A percentile compares a stretch with the other conserved stretches of the same genome.
Conservation (phyloP, 1,140 invertebrate species). For the Temnothorax curvispinosus region DNA sequence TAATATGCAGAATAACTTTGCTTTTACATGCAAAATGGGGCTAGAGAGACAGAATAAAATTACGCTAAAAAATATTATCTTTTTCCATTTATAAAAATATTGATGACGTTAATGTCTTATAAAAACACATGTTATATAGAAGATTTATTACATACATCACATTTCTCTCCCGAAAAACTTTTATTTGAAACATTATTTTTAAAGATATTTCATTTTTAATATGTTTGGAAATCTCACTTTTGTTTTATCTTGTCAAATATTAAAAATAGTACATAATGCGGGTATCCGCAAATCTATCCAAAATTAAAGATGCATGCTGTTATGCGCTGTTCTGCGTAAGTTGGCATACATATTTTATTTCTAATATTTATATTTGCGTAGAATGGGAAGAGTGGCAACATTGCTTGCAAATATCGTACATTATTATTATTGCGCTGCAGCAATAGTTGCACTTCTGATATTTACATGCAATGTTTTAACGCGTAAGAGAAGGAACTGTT, state of each 20-base stretch:
- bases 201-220: not conserved
- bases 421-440: not conserved
- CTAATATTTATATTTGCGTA: not conserved
- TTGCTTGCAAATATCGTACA: not conserved
- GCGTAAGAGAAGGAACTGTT: not conserved
- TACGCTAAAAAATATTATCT: not conserved
- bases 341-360: not conserved
- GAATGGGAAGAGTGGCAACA: not conserved
- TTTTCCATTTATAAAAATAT: constrained; percentile 8
- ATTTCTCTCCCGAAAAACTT: not conserved
- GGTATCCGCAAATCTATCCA: not conserved
- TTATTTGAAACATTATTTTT: not conserved
- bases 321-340: not conserved
- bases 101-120: not conserved
- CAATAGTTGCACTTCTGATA: not conserved
- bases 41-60: not conserved
- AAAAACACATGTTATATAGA: not conserved
- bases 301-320: not conserved
- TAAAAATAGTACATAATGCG: not conserved
- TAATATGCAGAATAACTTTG: constrained; percentile 17
- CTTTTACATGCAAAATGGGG: constrained; percentile 6
- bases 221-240: not conserved
- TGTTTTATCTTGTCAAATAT: not conserved
- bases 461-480: not conserved
- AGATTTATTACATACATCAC: not conserved